phyloP scores from a whole-genome alignment of 1,140 invertebrate genomes.

The Marisa cornuarietis region DNA sequence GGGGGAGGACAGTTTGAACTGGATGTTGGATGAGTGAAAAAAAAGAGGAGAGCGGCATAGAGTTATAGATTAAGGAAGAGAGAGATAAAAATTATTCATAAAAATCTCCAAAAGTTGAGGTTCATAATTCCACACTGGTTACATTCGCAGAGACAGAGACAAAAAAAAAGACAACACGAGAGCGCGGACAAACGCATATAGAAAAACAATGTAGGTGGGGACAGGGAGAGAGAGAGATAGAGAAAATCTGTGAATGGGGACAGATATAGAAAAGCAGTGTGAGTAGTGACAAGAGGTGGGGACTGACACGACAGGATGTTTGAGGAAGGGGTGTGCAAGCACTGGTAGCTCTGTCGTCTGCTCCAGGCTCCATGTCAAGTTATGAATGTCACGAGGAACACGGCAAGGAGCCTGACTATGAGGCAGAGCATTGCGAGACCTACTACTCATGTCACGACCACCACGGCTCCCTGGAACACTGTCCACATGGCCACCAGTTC shows the following conservation, averaged over 20 bases:
- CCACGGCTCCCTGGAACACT: conserved; percentile 13
- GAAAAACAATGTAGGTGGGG: too few species aligned
- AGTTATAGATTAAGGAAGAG: not conserved
- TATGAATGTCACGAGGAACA: conserved; percentile 10
- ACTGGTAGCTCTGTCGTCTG: not conserved
- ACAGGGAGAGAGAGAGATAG: not conserved
- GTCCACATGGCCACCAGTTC: conserved; percentile 15
- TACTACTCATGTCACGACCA: conserved; percentile 16
- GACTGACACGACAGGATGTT: not conserved
- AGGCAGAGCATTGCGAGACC: conserved; percentile 14
- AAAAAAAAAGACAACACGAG: not conserved
- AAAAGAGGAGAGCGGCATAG: not conserved
- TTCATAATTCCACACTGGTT: not conserved
- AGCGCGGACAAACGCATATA: not conserved
- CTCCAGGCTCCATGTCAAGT: not conserved
- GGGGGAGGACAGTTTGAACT: too few species aligned
- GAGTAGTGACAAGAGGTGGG: not conserved
- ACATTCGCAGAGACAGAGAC: not conserved
- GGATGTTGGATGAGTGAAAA: not conserved
- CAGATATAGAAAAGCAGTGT: not conserved
- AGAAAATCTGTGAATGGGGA: not conserved
- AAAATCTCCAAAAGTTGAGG: too few species aligned
- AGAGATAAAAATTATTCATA: not conserved
- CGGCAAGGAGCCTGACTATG: conserved; percentile 18
- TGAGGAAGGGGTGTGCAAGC: not conserved